These are phyloP conservation scores for Plutella xylostella DNA, from an alignment of 2,888 invertebrate genomes.

Conservation along the genomic window DNA sequence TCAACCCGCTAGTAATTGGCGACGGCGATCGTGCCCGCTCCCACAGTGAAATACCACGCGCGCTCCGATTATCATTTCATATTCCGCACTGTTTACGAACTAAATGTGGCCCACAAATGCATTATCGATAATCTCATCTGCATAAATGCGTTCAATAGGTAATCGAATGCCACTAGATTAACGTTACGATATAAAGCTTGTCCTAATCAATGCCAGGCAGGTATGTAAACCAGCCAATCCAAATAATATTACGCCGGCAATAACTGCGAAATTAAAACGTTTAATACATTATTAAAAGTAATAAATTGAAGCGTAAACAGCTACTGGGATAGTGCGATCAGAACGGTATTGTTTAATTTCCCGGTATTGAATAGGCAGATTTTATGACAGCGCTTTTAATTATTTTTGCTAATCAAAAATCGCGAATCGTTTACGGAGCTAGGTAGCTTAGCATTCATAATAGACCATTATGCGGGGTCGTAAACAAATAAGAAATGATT, in stretches of 20 bases:
- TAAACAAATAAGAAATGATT: conserved; percentile 18
- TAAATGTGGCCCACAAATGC: too few species aligned
- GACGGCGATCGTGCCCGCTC: background rate
- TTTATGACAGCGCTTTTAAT: conserved; percentile 4
- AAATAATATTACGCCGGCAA: conserved; percentile 23
- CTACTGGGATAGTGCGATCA: background rate
- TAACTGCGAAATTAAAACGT: conserved; percentile 40
- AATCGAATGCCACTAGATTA: conserved; percentile 2
- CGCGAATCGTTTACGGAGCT: conserved; percentile 4
- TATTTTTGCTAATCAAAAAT: conserved; percentile 5
- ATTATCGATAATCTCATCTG: conserved; percentile 1
- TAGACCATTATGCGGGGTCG: conserved; percentile 28
- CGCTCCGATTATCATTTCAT: too few species aligned
- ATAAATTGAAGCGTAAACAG: conserved; percentile 18
- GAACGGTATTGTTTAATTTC: background rate
- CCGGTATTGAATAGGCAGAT: background rate
- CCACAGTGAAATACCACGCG: too few species aligned
- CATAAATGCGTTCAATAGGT: conserved; percentile 8
- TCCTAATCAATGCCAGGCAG: conserved; percentile 4
- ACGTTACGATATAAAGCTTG: background rate
- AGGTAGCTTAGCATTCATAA: conserved; percentile 34
- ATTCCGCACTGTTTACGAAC: too few species aligned
- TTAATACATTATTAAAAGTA: conserved; percentile 27
- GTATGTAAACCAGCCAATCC: conserved; percentile 8
- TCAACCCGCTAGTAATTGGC: background rate